Evolutionary conservation across 2,797 vertebrate genomes (phyloP).

Genomic region (Lemur catta): DNA sequence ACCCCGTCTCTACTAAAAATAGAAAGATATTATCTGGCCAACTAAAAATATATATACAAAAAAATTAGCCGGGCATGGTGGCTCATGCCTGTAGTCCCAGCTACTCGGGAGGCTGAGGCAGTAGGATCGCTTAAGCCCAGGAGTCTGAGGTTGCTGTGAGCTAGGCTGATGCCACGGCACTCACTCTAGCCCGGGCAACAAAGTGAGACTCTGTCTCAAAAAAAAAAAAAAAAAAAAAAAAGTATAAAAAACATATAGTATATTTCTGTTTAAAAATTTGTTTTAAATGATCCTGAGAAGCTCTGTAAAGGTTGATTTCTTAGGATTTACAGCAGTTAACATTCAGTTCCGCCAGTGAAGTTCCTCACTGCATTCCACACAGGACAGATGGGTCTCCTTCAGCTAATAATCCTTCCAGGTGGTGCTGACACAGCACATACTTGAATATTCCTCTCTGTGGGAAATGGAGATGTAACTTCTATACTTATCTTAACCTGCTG

Average conservation of each 20-base stretch:
- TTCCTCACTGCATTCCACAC: background rate
- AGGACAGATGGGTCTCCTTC: background rate
- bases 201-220: too few relatives aligned
- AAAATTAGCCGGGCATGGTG: too few relatives aligned
- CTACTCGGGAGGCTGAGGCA: too few relatives aligned
- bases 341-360: background rate
- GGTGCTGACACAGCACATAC: constrained; percentile 49
- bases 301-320: background rate
- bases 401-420: constrained; percentile 52
- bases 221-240: too few relatives aligned
- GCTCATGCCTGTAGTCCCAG: too few relatives aligned
- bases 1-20: too few relatives aligned
- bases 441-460: constrained; percentile 58
- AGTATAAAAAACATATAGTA: background rate
- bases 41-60: too few relatives aligned
- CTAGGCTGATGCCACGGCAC: too few relatives aligned
- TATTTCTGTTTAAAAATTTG: background rate
- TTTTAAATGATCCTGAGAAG: background rate
- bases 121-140: too few relatives aligned
- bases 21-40: too few relatives aligned
- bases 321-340: background rate
- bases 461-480: constrained; percentile 56
- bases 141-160: too few relatives aligned
- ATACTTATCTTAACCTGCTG: constrained; percentile 26
- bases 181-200: too few relatives aligned